A percentile compares a stretch with the other conserved stretches of the same genome.
These are phyloP conservation scores for Euura lappo DNA, from an alignment of 1,140 invertebrate species.

Conservation along the genomic window DNA sequence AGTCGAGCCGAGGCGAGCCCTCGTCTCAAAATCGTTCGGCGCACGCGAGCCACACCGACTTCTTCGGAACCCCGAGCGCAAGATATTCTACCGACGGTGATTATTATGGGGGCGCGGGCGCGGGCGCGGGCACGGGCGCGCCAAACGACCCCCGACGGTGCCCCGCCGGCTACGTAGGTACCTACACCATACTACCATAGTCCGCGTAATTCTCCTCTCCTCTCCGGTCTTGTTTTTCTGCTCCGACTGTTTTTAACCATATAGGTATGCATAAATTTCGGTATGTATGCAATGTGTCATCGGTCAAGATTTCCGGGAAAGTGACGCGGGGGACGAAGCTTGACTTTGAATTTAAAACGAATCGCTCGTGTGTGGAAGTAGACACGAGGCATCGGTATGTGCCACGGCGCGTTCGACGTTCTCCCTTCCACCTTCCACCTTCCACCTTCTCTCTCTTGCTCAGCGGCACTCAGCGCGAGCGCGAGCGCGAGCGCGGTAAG, in stretches of 20 bases:
- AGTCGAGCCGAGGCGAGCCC: too few relatives aligned
- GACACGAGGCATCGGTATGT: too few relatives aligned
- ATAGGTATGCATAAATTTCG: neutral
- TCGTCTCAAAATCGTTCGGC: neutral
- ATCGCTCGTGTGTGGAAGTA: too few relatives aligned
- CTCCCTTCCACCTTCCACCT: constrained; percentile 15
- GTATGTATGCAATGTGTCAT: neutral
- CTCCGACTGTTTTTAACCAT: neutral
- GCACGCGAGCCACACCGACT: neutral
- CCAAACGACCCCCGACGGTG: neutral
- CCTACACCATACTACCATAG: neutral
- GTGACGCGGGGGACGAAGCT: neutral
- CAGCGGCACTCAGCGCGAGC: too few relatives aligned
- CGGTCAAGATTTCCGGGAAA: neutral
- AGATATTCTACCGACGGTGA: neutral
- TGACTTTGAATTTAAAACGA: too few relatives aligned
- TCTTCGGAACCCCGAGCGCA: neutral
- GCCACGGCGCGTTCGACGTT: constrained; percentile 28
- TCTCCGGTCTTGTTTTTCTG: neutral
- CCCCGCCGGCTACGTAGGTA: neutral
- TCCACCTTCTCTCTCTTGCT: constrained; percentile 13
- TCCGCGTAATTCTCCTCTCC: neutral
- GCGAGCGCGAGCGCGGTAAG: too few relatives aligned
- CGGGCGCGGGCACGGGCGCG: neutral
- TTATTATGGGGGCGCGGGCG: neutral